Evolutionary conservation across 2,113 vertebrate species (phyloP), one percentile per base, ranked within the genome.

Genomic region (Thalassoma bifasciatum): DNA sequence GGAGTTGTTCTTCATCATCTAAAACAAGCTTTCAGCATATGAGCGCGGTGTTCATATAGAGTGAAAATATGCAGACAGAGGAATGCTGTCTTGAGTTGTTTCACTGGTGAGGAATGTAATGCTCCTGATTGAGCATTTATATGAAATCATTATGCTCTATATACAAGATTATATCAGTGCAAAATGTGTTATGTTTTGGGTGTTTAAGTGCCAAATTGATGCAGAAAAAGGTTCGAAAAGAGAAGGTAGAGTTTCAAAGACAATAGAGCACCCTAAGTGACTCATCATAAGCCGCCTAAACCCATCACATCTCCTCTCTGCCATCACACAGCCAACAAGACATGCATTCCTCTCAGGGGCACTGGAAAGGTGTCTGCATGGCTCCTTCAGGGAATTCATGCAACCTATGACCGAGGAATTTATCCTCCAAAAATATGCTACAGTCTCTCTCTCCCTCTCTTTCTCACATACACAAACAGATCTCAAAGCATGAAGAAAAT

Each of bases 321-420:
- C 13, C 13, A 46, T 40, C 11, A 37, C 66, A 61, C 72, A 11
- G 71, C 0, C 38, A 72, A 58, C 37, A 66, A 53, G 69, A 79
- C 66, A 79, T 9, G 0, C 80, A 86, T 87, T 88, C 78, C 54
- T 85, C 24, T 58, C 46, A 69, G 75, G 71, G 77, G 79, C 64
- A 75, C 77, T 70, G 19, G 52, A 73, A 68, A 78, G 54, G 72
- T 71, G 84, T 82, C 75, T 65, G 54, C 38, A 17, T 44, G 54
- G 57, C 72, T 58, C 74, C 59, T 38, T 65, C 49, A 30, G 57
- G 53, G 51, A 79, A 81, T 37, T 78, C 67, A 80, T 86, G 81
- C 59, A 77, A 77, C 57, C 67, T 72, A 69, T 82, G 67, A 80
- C 67, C 12, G 2, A 49, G 65, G 61, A 86, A 71, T 81, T 54